Evolutionary conservation across 2,113 vertebrate species (phyloP).

Genomic region (western clawed frog (Xenopus tropicalis)): UCB_Xtro_10.0 CM004450.2:67867001-67867500

Average conservation of each 20-base stretch:
- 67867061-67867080: constrained; percentile 66
- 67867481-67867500: too few relatives aligned
- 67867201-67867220: constrained; percentile 61
- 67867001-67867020: constrained; percentile 59
- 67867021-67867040: constrained; percentile 39
- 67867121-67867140: constrained; percentile 49
- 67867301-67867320: constrained; percentile 23
- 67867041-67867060: constrained; percentile 66
- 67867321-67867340: neutral
- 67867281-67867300: constrained; percentile 60
- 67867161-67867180: constrained; percentile 67
- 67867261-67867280: constrained; percentile 64
- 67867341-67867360: neutral
- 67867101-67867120: constrained; percentile 62
- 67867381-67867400: too few relatives aligned
- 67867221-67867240: constrained; percentile 58
- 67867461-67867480: too few relatives aligned
- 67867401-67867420: too few relatives aligned
- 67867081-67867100: constrained; percentile 58
- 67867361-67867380: too few relatives aligned
- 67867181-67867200: constrained; percentile 68
- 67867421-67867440: too few relatives aligned
- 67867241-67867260: constrained; percentile 54
- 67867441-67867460: too few relatives aligned
- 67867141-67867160: constrained; percentile 57